Conservation (phyloP, 2,113 vertebrate species). For the Muscicapa adusta region DNA sequence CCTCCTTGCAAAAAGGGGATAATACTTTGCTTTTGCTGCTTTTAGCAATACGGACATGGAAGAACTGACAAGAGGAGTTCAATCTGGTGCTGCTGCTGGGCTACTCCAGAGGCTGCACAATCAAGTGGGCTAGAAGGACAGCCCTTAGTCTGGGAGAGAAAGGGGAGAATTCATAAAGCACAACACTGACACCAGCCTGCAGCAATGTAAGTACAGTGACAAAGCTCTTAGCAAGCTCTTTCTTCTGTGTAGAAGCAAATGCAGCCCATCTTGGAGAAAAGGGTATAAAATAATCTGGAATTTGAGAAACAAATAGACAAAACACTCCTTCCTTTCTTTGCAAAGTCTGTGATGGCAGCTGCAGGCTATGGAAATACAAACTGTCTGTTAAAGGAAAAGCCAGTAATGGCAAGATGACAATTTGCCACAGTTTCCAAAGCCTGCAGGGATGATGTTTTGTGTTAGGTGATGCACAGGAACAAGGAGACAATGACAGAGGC, state of each 20-base stretch:
- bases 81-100: not conserved
- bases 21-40: not conserved
- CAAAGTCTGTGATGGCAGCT: not conserved
- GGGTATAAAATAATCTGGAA: not conserved
- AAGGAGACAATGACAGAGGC: not conserved
- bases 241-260: not conserved
- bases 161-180: not conserved
- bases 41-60: not conserved
- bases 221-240: not conserved
- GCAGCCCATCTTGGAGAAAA: not conserved
- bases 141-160: not conserved
- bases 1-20: not conserved
- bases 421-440: constrained; percentile 5
- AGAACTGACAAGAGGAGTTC: not conserved
- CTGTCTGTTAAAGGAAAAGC: not conserved
- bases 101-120: not conserved
- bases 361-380: constrained; percentile 25
- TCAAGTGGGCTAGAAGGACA: not conserved
- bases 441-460: constrained; percentile 10
- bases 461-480: constrained; percentile 6
- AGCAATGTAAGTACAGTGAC: not conserved
- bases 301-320: not conserved
- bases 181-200: not conserved
- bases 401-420: not conserved
- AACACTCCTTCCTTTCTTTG: not conserved